Conservation (phyloP, 2,113 vertebrate genomes). For the Amazona guildingii region DNA sequence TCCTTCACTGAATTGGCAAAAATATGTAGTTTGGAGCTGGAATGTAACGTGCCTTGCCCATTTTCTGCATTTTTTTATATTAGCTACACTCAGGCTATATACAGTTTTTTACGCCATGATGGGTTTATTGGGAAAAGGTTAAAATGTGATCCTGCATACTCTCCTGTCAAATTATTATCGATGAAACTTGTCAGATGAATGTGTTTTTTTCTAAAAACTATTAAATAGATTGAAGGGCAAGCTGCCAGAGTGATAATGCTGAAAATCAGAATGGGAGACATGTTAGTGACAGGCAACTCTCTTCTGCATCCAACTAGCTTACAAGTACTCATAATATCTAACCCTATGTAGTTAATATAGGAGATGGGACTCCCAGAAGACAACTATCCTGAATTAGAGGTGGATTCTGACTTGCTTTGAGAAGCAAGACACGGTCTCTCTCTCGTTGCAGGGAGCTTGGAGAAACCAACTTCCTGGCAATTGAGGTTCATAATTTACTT, state of each 20-base stretch:
- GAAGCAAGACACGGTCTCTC: neutral
- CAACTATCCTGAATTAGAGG: neutral
- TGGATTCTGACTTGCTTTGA: neutral
- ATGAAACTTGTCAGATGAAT: neutral
- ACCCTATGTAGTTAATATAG: neutral
- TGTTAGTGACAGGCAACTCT: neutral
- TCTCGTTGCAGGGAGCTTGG: neutral
- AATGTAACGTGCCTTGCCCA: neutral
- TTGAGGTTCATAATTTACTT: neutral
- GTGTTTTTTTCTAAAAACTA: neutral
- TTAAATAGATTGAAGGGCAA: neutral
- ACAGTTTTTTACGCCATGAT: fast-evolving
- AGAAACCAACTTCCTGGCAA: neutral
- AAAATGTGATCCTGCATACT: neutral
- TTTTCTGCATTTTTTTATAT: neutral
- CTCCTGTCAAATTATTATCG: neutral
- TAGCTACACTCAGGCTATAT: neutral
- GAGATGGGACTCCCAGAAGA: neutral
- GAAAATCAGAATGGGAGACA: neutral
- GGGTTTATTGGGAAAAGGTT: neutral
- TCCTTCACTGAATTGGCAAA: neutral
- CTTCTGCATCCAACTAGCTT: neutral
- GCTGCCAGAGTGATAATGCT: neutral
- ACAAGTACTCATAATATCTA: neutral
- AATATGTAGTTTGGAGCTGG: neutral